phyloP scores from a whole-genome alignment of 2,113 vertebrate species.

The pig (Sus scrofa) region T2T-Sscrofa CM000812.6:57456001-57456500 shows the following conservation, averaged over 20 bases:
- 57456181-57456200: constrained; percentile 15
- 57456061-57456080: constrained; percentile 16
- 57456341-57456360: too few species aligned
- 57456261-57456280: too few species aligned
- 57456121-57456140: background rate
- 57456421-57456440: too few species aligned
- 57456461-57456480: background rate
- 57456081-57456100: constrained; percentile 7
- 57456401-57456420: too few species aligned
- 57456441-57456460: background rate
- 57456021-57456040: background rate
- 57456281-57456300: too few species aligned
- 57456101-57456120: background rate
- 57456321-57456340: too few species aligned
- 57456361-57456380: too few species aligned
- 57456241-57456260: too few species aligned
- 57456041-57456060: constrained; percentile 1
- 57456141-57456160: background rate
- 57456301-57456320: too few species aligned
- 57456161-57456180: background rate
- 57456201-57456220: too few species aligned
- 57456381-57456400: too few species aligned
- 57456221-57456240: too few species aligned
- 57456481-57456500: background rate
- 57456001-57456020: background rate